A percentile compares a stretch with the other conserved stretches of the same genome.
phyloP scores from a whole-genome alignment of 2,888 invertebrate genomes.

The Drosophila atripex region DNA sequence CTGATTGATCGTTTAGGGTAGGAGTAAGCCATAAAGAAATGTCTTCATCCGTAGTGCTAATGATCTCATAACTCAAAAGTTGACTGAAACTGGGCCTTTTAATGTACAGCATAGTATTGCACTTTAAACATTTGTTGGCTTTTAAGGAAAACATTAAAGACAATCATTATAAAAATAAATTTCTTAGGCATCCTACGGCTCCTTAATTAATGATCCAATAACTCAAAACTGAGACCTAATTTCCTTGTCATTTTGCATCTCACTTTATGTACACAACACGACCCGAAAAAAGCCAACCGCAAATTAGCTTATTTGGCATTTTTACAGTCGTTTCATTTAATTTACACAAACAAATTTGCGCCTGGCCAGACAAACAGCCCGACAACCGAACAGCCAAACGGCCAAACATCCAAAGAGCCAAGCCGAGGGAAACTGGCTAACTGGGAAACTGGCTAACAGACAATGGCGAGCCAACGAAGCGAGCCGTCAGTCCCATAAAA shows the following conservation, averaged over 20 bases:
- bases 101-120: background rate
- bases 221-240: constrained; percentile 23
- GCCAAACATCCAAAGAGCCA: constrained; percentile 12
- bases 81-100: background rate
- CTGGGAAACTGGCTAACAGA: constrained; percentile 47
- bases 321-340: constrained; percentile 80
- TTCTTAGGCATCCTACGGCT: background rate
- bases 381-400: constrained; percentile 8
- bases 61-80: constrained; percentile 6
- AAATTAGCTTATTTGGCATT: constrained; percentile 79
- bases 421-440: constrained; percentile 8
- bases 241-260: constrained; percentile 20
- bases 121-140: background rate
- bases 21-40: background rate
- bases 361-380: constrained; percentile 62
- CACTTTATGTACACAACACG: constrained; percentile 7
- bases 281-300: constrained; percentile 64
- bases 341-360: constrained; percentile 80
- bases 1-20: constrained; percentile 65
- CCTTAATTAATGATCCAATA: constrained; percentile 25
- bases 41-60: background rate
- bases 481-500: constrained; percentile 76
- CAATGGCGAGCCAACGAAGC: constrained; percentile 76
- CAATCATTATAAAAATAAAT: constrained; percentile 2
- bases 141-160: background rate